Percentiles rank a stretch among this genome's conserved stretches.
Evolutionary conservation across 2,113 vertebrate genomes (phyloP).

Genomic region (Hippolais icterina): DNA sequence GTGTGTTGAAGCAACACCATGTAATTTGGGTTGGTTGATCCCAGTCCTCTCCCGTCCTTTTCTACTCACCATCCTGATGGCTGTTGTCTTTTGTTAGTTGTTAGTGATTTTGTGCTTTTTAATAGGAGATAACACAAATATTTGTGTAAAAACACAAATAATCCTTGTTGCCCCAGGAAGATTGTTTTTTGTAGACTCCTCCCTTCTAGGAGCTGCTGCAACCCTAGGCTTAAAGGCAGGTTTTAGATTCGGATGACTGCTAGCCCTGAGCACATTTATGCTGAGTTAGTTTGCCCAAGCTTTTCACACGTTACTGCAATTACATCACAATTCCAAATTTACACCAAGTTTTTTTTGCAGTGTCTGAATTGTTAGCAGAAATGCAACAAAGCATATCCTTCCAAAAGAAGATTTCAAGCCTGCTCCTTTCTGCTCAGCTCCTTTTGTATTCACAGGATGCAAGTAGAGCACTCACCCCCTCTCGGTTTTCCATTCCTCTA

Average conservation of each 20-base stretch:
- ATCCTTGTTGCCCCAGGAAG: background rate
- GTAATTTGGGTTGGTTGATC: background rate
- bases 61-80: background rate
- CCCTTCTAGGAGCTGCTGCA: background rate
- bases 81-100: background rate
- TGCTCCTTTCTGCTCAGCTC: background rate
- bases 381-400: background rate
- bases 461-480: background rate
- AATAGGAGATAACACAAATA: background rate
- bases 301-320: constrained; percentile 13
- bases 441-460: background rate
- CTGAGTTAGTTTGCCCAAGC: background rate
- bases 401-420: background rate
- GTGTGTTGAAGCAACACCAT: background rate
- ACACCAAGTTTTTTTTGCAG: background rate
- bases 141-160: background rate
- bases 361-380: background rate
- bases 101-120: background rate
- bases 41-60: background rate
- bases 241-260: background rate
- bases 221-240: background rate
- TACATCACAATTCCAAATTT: constrained; percentile 1
- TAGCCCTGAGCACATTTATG: background rate
- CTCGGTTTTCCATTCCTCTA: background rate
- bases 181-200: background rate